These are phyloP conservation scores for Mechanitis messenoides DNA, from an alignment of 2,888 invertebrate species.

Conservation along the genomic window DNA sequence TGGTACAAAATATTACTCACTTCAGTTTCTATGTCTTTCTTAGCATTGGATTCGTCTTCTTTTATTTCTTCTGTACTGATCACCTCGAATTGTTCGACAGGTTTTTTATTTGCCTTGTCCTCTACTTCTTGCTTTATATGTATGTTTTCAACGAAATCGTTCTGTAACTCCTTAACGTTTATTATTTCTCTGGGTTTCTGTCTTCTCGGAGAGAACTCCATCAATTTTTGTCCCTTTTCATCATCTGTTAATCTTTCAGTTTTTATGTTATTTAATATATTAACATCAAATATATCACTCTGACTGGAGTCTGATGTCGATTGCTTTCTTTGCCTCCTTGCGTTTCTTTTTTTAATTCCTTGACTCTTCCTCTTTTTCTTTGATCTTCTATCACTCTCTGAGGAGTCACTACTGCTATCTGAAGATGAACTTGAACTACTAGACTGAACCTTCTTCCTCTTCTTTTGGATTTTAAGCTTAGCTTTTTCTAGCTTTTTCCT, in stretches of 20 bases:
- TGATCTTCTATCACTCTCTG: slow-evolving; percentile 31
- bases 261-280: slow-evolving; percentile 66
- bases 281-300: slow-evolving; percentile 59
- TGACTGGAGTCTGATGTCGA: slow-evolving; percentile 49
- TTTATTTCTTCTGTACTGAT: slow-evolving; percentile 1
- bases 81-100: not conserved
- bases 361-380: slow-evolving; percentile 34
- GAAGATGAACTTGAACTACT: slow-evolving; percentile 36
- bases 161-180: slow-evolving; percentile 66
- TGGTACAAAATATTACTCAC: no score
- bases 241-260: slow-evolving; percentile 64
- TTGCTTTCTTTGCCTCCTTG: slow-evolving; percentile 45
- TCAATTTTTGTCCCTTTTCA: slow-evolving; percentile 43
- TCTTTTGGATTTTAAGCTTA: slow-evolving; percentile 54
- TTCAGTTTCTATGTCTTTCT: no score
- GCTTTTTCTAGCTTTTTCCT: slow-evolving; percentile 53
- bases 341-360: slow-evolving; percentile 30
- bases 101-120: slow-evolving; percentile 11
- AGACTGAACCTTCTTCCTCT: slow-evolving; percentile 56
- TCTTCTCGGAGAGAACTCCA: slow-evolving; percentile 52
- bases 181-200: slow-evolving; percentile 60
- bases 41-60: slow-evolving; percentile 1
- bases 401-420: slow-evolving; percentile 38
- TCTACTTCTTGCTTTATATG: slow-evolving; percentile 58
- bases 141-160: slow-evolving; percentile 62